These are phyloP conservation scores for Lasioglossum marginatum DNA, from an alignment of 2,888 invertebrate species.

Conservation along the genomic window DNA sequence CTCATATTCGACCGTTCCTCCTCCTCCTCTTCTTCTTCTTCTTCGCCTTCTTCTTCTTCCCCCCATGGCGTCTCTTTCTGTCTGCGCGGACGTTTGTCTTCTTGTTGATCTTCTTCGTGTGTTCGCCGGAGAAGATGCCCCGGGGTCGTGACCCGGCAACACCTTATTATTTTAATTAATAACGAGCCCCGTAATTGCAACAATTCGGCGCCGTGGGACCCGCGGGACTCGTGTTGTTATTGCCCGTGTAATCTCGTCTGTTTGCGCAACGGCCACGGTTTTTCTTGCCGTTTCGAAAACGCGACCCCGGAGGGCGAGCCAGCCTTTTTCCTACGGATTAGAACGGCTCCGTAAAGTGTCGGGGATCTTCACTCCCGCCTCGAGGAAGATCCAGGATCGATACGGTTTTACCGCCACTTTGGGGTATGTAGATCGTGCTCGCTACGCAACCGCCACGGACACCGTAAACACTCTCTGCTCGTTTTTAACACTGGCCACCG, in stretches of 20 bases:
- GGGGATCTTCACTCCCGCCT: background rate
- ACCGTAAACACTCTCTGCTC: background rate
- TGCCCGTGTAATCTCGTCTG: conserved; percentile 10
- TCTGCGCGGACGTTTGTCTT: conserved; percentile 52
- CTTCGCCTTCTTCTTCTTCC: background rate
- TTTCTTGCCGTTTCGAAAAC: background rate
- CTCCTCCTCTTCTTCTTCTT: background rate
- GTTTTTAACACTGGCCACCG: background rate
- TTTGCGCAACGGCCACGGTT: conserved; percentile 5
- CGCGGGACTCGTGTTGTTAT: background rate
- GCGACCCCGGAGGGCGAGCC: background rate
- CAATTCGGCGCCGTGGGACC: conserved; percentile 6
- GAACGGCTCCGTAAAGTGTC: background rate
- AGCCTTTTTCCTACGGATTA: background rate
- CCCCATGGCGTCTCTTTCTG: conserved; percentile 25
- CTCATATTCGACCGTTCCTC: conserved; percentile 16
- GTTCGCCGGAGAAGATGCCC: conserved; percentile 42
- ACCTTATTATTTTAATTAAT: conserved; percentile 70
- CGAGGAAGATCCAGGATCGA: background rate
- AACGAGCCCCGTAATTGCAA: conserved; percentile 15
- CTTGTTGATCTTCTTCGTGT: conserved; percentile 13
- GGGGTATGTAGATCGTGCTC: background rate
- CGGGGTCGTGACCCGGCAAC: conserved; percentile 69
- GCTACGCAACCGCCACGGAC: background rate
- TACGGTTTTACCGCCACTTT: conserved; percentile 12